Percentiles rank a stretch among this genome's conserved stretches.
Evolutionary conservation across 1,140 invertebrate species (phyloP).

Genomic region (Drosophila varians): DNA sequence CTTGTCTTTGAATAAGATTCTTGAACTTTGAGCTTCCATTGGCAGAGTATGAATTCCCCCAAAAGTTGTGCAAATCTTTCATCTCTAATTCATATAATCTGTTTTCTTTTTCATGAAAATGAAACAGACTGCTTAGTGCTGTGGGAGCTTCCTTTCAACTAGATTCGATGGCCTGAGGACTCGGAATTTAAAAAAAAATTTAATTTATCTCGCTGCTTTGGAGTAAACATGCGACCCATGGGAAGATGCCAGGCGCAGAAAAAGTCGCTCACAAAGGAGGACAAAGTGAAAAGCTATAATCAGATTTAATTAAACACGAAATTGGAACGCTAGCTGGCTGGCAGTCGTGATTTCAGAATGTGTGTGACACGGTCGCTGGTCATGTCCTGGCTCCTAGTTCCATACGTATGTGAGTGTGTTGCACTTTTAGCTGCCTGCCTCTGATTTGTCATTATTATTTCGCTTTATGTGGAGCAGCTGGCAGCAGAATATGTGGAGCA

Average conservation of each 20-base stretch:
- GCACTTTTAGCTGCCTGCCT: conserved; percentile 40
- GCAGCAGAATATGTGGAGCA: conserved; percentile 40
- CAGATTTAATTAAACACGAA: conserved; percentile 80
- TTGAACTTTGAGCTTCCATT: too few species aligned
- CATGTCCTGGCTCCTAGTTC: conserved; percentile 25
- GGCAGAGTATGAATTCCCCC: background rate
- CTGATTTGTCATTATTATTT: conserved; percentile 79
- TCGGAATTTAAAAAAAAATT: conserved; percentile 25
- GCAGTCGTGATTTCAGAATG: conserved; percentile 34
- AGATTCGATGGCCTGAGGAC: background rate
- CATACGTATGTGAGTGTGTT: background rate
- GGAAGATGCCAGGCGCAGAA: conserved; percentile 34
- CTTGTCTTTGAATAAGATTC: background rate
- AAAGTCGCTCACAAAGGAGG: conserved; percentile 26
- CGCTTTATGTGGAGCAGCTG: conserved; percentile 68
- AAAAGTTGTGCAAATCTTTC: too few species aligned
- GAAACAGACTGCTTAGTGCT: background rate
- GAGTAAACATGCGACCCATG: conserved; percentile 2
- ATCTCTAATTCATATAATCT: too few species aligned
- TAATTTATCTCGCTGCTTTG: conserved; percentile 3
- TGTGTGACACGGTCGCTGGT: conserved; percentile 58
- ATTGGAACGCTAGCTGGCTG: conserved; percentile 66
- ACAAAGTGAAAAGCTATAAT: conserved; percentile 75
- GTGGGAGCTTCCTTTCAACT: background rate
- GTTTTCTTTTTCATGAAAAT: background rate